Conservation (phyloP, 2,888 invertebrate genomes). For the Brachyopa scutellaris region DNA sequence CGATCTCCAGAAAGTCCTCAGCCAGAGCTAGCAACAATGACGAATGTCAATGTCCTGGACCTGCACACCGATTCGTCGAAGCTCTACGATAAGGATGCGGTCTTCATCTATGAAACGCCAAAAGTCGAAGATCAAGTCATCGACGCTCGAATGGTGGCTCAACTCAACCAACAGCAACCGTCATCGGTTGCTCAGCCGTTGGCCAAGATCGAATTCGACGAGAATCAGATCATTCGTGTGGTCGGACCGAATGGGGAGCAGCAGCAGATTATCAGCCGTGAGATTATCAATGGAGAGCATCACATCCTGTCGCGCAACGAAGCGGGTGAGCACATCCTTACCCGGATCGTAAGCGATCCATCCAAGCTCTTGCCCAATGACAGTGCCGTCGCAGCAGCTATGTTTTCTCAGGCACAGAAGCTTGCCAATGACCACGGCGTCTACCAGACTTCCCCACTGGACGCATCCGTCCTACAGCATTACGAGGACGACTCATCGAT, state of each 20-base stretch:
- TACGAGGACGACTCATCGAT: slow-evolving; percentile 79
- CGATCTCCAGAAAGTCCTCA: slow-evolving; percentile 85
- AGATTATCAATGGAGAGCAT: slow-evolving; percentile 82
- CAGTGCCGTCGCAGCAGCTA: slow-evolving; percentile 80
- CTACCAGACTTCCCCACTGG: slow-evolving; percentile 81
- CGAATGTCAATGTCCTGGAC: slow-evolving; percentile 92
- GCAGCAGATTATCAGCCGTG: slow-evolving; percentile 82
- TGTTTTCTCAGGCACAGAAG: slow-evolving; percentile 81
- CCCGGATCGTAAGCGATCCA: slow-evolving; percentile 82
- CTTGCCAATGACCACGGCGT: slow-evolving; percentile 78
- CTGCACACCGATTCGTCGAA: slow-evolving; percentile 82
- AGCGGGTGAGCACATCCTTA: slow-evolving; percentile 82
- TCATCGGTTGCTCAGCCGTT: slow-evolving; percentile 77
- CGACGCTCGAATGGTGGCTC: slow-evolving; percentile 81
- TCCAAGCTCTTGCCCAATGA: slow-evolving; percentile 81
- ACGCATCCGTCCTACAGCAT: slow-evolving; percentile 81
- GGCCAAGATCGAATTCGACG: slow-evolving; percentile 81
- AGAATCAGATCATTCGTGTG: slow-evolving; percentile 81
- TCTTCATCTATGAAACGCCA: slow-evolving; percentile 81
- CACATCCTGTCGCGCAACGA: slow-evolving; percentile 82
- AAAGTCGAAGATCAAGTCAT: slow-evolving; percentile 81
- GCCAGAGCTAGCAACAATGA: slow-evolving; percentile 92
- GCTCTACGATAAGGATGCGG: slow-evolving; percentile 81
- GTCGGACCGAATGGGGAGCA: slow-evolving; percentile 82
- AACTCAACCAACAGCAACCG: slow-evolving; percentile 76